These are phyloP conservation scores for Oscheius onirici DNA, from an alignment of 2,888 invertebrate species.

Conservation along the genomic window DNA sequence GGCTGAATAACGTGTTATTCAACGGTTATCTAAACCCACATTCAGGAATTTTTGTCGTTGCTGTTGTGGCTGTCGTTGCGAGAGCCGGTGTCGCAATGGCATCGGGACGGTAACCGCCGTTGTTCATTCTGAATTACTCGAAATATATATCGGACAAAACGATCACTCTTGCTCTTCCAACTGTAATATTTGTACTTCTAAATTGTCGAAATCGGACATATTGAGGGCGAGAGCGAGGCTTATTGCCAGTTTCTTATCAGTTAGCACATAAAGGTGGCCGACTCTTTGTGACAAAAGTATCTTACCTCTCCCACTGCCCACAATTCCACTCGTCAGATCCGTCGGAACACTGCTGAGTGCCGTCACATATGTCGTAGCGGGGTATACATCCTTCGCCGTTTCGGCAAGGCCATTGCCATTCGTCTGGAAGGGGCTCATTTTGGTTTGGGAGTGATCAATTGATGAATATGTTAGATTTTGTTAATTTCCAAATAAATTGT, in stretches of 20 bases:
- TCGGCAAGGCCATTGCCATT: conserved; percentile 53
- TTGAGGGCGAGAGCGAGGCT: background rate
- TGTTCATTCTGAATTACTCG: conserved; percentile 13
- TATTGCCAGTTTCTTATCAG: conserved; percentile 6
- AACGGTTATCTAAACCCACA: background rate
- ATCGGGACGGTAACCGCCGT: conserved; percentile 3
- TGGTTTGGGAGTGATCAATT: too few species aligned
- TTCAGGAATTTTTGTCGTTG: conserved; percentile 17
- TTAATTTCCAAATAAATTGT: too few species aligned
- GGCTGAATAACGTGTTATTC: background rate
- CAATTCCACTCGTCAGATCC: conserved; percentile 79
- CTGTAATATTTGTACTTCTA: conserved; percentile 10
- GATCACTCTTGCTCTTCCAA: conserved; percentile 1
- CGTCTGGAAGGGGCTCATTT: conserved; percentile 33
- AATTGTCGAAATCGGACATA: background rate
- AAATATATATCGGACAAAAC: background rate
- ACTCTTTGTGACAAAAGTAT: background rate
- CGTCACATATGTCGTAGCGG: conserved; percentile 92
- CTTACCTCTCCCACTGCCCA: conserved; percentile 32
- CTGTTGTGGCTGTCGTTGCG: background rate
- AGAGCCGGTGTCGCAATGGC: background rate
- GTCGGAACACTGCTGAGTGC: conserved; percentile 83
- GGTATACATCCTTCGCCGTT: conserved; percentile 86
- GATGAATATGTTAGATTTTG: too few species aligned
- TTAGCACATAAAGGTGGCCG: conserved; percentile 9